phyloP scores from a whole-genome alignment of 2,888 invertebrate genomes.

The Lypha dubia region DNA sequence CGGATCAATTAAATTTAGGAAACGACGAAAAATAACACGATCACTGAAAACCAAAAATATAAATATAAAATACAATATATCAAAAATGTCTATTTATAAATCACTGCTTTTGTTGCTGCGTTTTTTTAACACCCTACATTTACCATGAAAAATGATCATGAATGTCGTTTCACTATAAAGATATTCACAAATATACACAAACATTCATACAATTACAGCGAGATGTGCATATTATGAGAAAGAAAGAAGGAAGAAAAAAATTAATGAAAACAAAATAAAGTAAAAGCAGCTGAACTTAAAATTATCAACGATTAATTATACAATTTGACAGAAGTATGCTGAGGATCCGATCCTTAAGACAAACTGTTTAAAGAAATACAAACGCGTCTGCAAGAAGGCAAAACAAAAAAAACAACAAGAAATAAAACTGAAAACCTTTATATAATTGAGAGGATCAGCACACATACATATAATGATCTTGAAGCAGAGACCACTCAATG shows the following conservation, averaged over 20 bases:
- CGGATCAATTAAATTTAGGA: constrained; percentile 36
- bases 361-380: constrained; percentile 18
- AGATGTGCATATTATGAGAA: background rate
- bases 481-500: constrained; percentile 41
- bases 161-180: constrained; percentile 45
- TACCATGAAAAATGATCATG: constrained; percentile 68
- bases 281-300: constrained; percentile 68
- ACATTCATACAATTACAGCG: background rate
- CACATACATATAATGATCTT: constrained; percentile 62
- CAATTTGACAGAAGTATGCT: constrained; percentile 71
- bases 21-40: constrained; percentile 29
- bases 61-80: constrained; percentile 64
- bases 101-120: constrained; percentile 56
- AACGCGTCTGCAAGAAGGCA: constrained; percentile 27
- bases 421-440: constrained; percentile 55
- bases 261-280: constrained; percentile 22
- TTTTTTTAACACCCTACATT: constrained; percentile 69
- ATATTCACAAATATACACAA: constrained; percentile 6
- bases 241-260: no score
- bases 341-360: constrained; percentile 68
- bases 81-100: constrained; percentile 70
- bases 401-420: constrained; percentile 23
- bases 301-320: constrained; percentile 71
- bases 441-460: constrained; percentile 69
- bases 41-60: constrained; percentile 32